phyloP scores from a whole-genome alignment of 2,113 vertebrate genomes.

The Haplochromis vanheusdeni region DNA sequence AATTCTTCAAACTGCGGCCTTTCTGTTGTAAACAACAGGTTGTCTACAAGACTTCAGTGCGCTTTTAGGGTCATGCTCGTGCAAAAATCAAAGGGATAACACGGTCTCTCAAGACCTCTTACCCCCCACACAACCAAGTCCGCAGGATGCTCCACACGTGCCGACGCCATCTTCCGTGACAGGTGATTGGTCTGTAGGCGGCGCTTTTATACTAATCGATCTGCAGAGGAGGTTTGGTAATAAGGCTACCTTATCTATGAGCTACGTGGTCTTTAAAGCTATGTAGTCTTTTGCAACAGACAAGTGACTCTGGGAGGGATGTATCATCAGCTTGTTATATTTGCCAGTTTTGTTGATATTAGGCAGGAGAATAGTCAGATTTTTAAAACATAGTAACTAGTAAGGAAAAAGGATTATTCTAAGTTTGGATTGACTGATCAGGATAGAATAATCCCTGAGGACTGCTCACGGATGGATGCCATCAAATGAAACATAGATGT shows the following conservation, averaged over 20 bases:
- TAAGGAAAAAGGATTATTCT: not conserved
- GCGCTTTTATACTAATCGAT: not conserved
- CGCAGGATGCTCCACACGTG: not conserved
- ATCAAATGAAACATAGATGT: not conserved
- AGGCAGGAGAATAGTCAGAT: not conserved
- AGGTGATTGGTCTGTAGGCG: not conserved
- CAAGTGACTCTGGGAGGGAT: not conserved
- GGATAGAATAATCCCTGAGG: not conserved
- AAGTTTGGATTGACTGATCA: not conserved
- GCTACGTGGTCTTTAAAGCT: not conserved
- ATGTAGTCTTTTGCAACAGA: not conserved
- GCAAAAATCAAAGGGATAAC: not conserved
- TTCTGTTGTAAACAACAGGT: not conserved
- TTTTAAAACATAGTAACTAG: not conserved
- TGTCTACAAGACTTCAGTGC: too few relatives aligned
- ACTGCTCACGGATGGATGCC: not conserved
- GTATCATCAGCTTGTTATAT: not conserved
- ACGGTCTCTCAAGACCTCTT: not conserved
- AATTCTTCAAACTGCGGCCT: not conserved
- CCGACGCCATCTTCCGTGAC: not conserved
- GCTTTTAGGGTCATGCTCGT: not conserved
- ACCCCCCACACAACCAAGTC: not conserved
- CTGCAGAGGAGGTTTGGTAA: not conserved
- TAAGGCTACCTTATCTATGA: not conserved
- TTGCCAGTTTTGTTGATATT: not conserved